Conservation (phyloP, 53 echinoderm and acorn worm genomes). For the Paelopatides confundens region DNA sequence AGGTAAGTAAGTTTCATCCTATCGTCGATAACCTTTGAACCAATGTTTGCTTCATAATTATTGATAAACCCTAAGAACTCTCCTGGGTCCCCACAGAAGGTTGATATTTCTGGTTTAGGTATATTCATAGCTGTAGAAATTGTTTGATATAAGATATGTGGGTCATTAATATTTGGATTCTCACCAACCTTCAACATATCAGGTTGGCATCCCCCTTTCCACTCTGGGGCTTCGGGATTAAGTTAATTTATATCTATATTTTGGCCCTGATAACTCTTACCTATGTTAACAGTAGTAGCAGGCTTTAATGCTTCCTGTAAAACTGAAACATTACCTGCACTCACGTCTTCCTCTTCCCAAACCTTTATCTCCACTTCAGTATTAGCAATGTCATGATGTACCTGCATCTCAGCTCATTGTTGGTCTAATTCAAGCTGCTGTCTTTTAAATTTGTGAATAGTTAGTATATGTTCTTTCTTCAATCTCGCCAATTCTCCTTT, state of each 20-base stretch:
- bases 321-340: no score
- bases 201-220: no score
- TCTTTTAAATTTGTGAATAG: neutral
- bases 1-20: conserved; percentile 46
- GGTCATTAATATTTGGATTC: no score
- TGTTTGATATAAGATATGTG: neutral
- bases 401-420: no score
- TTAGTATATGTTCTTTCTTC: neutral
- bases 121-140: conserved; percentile 46
- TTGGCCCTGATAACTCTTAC: no score
- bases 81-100: conserved; percentile 55
- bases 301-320: neutral
- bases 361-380: neutral
- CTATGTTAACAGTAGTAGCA: no score
- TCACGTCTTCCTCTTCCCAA: neutral
- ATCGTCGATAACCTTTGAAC: conserved; percentile 12
- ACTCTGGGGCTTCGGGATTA: no score
- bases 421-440: neutral
- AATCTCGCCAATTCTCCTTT: neutral
- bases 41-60: conserved; percentile 48
- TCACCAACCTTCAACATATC: no score
- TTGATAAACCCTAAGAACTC: conserved; percentile 49
- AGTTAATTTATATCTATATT: neutral
- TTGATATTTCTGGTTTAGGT: conserved; percentile 61
- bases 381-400: no score